Base-by-base conservation (phyloP, 2,888 invertebrate genomes). In the Caenorhabditis japonica region DNA sequence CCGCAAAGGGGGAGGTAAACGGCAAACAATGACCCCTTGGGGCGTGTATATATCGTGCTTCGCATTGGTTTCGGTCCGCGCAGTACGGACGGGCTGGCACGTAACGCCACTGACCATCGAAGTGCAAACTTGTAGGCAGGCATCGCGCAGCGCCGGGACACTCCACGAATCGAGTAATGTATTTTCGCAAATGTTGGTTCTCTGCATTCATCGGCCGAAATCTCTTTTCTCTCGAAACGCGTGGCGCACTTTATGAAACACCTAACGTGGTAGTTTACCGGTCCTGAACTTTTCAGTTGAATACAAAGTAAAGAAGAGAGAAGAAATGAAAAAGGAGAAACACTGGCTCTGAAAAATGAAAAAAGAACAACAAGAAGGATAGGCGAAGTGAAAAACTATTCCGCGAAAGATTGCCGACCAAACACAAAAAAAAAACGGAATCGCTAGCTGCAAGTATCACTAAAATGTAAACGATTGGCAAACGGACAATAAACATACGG, bases 11-110 rank as follows among this genome's bases (percentile, higher is more conserved):
- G 53, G 58, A 17, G 58, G 44, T 17, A 47, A 74, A 62, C 74
- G 74, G 74, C 68, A 74, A 74, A 74, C 74, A 74, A 74, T 74
- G 74, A 74, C 74, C 74, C 68, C 58, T 68, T 49, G 68, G 66
- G 74, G 68, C 59, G 73, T 73, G 73, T 61, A 59, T 70, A 47
- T 69, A 52, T 71, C 59, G 71, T 59, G 62, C 53, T 58, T 62
- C 62, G 55, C 53, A 38, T 51, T 55, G 59, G 43, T 59, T 47
- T 34, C 39, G 52, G 51, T 52, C 46, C 60, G 61, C 70, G 61
- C 58, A 71, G 53, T 61, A 59, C 74, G 62, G 46, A 74, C 64
- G 60, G 64, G 30, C 7, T 74, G 74, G 74, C 74, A 74, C 74
- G 74, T 69, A 74, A 58, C 74, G 62, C 74, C 74, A 74, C 74